A percentile compares a stretch with the other conserved stretches of the same genome.
Conservation (phyloP, 2,797 vertebrate species). For the Oreochromis mossambicus region DNA sequence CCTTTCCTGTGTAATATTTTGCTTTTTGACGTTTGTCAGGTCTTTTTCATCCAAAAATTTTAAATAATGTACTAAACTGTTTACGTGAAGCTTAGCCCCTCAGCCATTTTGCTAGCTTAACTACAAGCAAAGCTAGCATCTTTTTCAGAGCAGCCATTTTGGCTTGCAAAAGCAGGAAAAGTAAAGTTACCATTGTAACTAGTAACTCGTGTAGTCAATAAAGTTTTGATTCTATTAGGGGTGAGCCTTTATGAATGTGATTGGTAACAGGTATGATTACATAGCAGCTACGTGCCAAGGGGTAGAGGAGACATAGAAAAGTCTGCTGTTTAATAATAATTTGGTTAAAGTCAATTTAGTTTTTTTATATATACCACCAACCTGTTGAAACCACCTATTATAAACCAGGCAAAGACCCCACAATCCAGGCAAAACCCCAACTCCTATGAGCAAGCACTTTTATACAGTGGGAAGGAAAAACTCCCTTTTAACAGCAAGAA, state of each 20-base stretch:
- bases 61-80: background rate
- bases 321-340: no score
- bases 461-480: background rate
- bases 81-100: background rate
- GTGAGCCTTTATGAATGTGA: no score
- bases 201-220: background rate
- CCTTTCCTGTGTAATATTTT: background rate
- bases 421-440: background rate
- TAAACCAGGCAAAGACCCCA: background rate
- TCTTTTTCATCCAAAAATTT: background rate
- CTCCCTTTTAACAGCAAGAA: background rate
- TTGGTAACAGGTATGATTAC: no score
- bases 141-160: background rate
- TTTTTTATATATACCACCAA: background rate
- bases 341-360: no score
- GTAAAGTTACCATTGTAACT: background rate
- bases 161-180: background rate
- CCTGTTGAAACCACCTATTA: background rate
- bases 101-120: background rate
- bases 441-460: background rate
- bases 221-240: no score
- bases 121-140: background rate
- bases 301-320: no score
- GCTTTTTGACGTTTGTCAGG: background rate
- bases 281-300: no score